Evolutionary conservation across 2,888 invertebrate species (phyloP).

Genomic region (Nomada fucata): DNA sequence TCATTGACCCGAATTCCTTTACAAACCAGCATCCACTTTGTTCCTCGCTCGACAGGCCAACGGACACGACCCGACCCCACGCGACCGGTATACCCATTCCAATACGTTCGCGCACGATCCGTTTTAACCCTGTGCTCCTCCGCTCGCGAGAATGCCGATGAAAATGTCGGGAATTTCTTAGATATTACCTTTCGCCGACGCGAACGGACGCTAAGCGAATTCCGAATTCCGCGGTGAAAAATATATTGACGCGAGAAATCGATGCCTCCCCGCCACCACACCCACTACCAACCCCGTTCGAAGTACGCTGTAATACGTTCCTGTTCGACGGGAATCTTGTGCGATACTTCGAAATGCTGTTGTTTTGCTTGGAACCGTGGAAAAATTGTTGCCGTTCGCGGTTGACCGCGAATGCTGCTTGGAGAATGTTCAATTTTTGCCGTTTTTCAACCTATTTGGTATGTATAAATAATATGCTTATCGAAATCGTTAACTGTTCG

Average conservation of each 20-base stretch:
- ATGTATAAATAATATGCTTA: too few relatives aligned
- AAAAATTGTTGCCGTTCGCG: conserved; percentile 4
- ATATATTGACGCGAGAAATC: conserved; percentile 24
- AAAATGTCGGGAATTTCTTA: conserved; percentile 60
- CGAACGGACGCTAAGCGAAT: conserved; percentile 43
- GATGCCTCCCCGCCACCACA: conserved; percentile 1
- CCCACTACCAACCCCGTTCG: not conserved
- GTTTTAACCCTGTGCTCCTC: conserved; percentile 4
- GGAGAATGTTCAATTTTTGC: too few relatives aligned
- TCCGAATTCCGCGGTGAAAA: conserved; percentile 38
- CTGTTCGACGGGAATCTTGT: not conserved
- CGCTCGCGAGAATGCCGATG: conserved; percentile 50
- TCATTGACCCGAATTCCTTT: conserved; percentile 66
- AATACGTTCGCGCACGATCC: conserved; percentile 35
- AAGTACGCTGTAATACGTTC: conserved; percentile 27
- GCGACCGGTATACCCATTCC: conserved; percentile 46
- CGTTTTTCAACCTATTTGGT: too few relatives aligned
- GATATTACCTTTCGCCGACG: conserved; percentile 41
- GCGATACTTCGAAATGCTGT: not conserved
- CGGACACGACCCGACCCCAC: not conserved
- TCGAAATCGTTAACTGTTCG: too few relatives aligned
- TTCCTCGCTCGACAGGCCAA: conserved; percentile 23
- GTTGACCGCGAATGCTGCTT: not conserved
- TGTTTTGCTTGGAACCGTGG: not conserved
- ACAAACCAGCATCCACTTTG: conserved; percentile 34